Conservation (phyloP, 2,797 vertebrate species). For the Sebastiscus albofasciatus region DNA sequence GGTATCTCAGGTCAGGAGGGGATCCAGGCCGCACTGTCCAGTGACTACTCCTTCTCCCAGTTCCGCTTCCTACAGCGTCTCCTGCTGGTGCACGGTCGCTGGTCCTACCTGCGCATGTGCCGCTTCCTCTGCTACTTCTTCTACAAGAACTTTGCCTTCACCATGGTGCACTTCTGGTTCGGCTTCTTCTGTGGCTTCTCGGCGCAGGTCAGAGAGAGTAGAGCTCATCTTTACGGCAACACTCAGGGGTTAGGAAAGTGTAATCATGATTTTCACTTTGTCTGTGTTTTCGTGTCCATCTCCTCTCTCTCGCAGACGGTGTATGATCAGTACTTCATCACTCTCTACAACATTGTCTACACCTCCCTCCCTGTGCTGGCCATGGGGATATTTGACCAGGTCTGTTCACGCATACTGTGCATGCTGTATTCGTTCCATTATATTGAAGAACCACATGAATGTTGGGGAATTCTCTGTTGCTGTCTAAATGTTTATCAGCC, state of each 20-base stretch:
- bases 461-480: neutral
- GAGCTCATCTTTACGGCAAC: neutral
- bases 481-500: neutral
- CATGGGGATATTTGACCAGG: slow-evolving; percentile 98
- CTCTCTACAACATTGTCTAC: slow-evolving; percentile 96
- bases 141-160: slow-evolving; percentile 99
- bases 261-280: neutral
- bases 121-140: slow-evolving; percentile 98
- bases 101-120: slow-evolving; percentile 98
- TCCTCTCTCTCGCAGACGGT: slow-evolving; percentile 82
- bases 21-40: slow-evolving; percentile 93
- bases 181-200: slow-evolving; percentile 98
- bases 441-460: neutral
- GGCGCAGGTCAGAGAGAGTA: slow-evolving; percentile 86
- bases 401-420: slow-evolving; percentile 48
- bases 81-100: slow-evolving; percentile 94
- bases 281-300: slow-evolving; percentile 20
- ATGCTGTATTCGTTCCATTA: neutral
- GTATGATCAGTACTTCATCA: slow-evolving; percentile 95
- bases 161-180: slow-evolving; percentile 99
- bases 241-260: neutral
- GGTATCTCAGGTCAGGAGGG: slow-evolving; percentile 97
- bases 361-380: slow-evolving; percentile 96
- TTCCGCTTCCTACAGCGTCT: slow-evolving; percentile 96
- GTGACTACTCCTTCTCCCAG: slow-evolving; percentile 95